Conservation (phyloP, 2,888 invertebrate species). For the Macrosoma leucophasiata region DNA sequence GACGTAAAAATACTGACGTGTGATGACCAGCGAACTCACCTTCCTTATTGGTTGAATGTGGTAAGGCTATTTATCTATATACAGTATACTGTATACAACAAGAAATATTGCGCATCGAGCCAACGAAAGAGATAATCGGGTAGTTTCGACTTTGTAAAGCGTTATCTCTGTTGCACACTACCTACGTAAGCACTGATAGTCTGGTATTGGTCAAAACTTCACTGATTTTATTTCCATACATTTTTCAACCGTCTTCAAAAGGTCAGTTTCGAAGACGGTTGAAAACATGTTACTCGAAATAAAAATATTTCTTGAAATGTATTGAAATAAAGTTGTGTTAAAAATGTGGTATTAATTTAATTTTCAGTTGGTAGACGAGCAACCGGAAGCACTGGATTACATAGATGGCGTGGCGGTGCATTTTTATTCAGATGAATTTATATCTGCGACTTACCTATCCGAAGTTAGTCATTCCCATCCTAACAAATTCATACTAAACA, state of each 20-base stretch:
- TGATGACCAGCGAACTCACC: conserved; percentile 22
- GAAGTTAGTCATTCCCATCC: conserved; percentile 72
- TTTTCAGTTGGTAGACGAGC: conserved; percentile 8
- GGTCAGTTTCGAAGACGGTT: not conserved
- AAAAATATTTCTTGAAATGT: not conserved
- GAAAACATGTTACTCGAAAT: no score
- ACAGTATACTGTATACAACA: not conserved
- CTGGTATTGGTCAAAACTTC: not conserved
- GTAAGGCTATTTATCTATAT: conserved; percentile 9
- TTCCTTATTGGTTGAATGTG: conserved; percentile 22
- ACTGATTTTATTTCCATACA: not conserved
- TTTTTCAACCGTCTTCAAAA: not conserved
- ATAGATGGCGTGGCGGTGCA: conserved; percentile 84
- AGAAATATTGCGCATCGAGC: not conserved
- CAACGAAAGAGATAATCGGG: no score
- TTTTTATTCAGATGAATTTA: conserved; percentile 80
- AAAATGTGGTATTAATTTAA: not conserved
- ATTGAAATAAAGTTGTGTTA: not conserved
- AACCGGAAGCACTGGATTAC: conserved; percentile 58
- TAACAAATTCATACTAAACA: conserved; percentile 81
- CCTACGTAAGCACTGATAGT: not conserved
- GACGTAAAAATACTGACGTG: conserved; percentile 21
- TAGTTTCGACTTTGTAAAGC: no score
- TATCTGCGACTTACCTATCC: conserved; percentile 68
- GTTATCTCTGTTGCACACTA: no score